phyloP scores from a whole-genome alignment of 1,140 invertebrate genomes.

The Drosophila pandora region DNA sequence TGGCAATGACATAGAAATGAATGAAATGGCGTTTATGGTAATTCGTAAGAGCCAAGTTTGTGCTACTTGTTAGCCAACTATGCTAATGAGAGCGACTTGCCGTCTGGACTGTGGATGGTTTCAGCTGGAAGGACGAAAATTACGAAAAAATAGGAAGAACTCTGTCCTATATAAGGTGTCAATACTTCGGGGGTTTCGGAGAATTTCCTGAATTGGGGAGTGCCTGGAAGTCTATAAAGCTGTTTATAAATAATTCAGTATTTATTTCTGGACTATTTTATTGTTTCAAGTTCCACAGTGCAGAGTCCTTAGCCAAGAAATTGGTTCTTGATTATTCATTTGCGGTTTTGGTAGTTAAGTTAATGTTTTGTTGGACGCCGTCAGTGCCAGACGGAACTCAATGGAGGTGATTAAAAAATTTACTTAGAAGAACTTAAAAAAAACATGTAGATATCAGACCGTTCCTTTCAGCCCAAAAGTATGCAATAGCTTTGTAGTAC shows the following conservation, averaged over 20 bases:
- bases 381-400: neutral
- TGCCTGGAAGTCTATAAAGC: neutral
- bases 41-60: constrained; percentile 58
- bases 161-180: constrained; percentile 18
- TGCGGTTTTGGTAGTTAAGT: neutral
- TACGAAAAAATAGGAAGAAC: constrained; percentile 32
- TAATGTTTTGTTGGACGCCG: neutral
- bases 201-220: constrained; percentile 1
- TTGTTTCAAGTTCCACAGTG: neutral
- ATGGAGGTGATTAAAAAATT: neutral
- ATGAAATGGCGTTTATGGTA: constrained; percentile 76
- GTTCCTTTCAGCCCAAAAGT: constrained; percentile 10
- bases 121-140: constrained; percentile 15
- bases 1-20: constrained; percentile 58
- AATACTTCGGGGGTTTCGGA: constrained; percentile 9
- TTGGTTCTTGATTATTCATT: constrained; percentile 1
- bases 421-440: neutral
- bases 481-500: constrained; percentile 3
- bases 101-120: constrained; percentile 7
- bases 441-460: neutral
- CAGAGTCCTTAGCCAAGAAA: neutral
- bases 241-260: constrained; percentile 10
- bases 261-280: neutral
- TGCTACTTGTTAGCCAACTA: constrained; percentile 58
- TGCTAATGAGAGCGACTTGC: constrained; percentile 52